phyloP scores from a whole-genome alignment of 2,888 invertebrate genomes.

The Drosophila mercatorum region DNA sequence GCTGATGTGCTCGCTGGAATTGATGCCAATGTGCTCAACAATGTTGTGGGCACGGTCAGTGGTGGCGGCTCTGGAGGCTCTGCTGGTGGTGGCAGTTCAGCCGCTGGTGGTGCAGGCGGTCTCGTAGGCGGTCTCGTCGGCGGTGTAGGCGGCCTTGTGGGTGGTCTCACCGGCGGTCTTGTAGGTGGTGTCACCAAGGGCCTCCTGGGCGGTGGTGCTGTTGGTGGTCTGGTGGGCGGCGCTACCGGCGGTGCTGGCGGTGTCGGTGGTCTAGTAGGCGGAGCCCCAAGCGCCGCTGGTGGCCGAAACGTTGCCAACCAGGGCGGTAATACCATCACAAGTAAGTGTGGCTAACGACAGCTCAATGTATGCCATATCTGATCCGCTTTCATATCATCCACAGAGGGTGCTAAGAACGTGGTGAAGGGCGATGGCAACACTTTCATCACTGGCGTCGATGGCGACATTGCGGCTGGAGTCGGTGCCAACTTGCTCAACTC shows the following conservation, averaged over 20 bases:
- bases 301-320: slow-evolving; percentile 10
- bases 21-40: slow-evolving; percentile 14
- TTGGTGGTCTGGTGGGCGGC: not conserved
- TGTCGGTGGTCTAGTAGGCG: not conserved
- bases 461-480: not conserved
- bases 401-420: slow-evolving; percentile 24
- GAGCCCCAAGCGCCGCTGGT: not conserved
- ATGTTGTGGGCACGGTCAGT: slow-evolving; percentile 7
- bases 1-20: slow-evolving; percentile 3
- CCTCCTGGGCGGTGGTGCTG: not conserved
- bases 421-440: slow-evolving; percentile 7
- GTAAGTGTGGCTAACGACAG: slow-evolving; percentile 12
- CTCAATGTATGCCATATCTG: not conserved
- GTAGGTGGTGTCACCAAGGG: slow-evolving; percentile 3
- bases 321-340: slow-evolving; percentile 22
- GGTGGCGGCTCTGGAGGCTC: slow-evolving; percentile 8
- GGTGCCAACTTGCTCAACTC: not conserved
- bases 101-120: slow-evolving; percentile 4
- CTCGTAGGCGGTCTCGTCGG: not conserved
- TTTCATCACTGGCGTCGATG: not conserved
- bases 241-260: not conserved
- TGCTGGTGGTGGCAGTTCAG: not conserved
- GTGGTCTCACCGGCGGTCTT: not conserved
- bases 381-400: not conserved
- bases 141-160: not conserved